Percentiles rank a stretch among this genome's conserved stretches.
These are phyloP conservation scores for Phallusia fumigata DNA, from an alignment of 23 tunicate species.

Conservation along the genomic window DNA sequence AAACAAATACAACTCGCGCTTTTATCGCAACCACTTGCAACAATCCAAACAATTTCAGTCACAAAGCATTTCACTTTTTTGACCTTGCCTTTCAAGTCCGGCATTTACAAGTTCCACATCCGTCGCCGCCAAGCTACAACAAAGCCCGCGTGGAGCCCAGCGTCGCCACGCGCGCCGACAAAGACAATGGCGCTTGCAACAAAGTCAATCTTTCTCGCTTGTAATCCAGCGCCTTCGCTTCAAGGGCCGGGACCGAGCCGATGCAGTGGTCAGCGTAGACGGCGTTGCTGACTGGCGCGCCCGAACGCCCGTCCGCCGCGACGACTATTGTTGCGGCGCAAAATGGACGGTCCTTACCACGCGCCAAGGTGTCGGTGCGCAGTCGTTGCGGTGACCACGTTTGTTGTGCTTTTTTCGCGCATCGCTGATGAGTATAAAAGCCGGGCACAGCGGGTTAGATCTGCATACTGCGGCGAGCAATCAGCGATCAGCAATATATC, in stretches of 20 bases:
- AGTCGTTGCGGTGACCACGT: not conserved
- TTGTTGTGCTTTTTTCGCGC: slow-evolving; percentile 1
- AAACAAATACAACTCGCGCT: not conserved
- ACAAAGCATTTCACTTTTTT: not conserved
- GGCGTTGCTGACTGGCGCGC: not conserved
- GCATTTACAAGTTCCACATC: not conserved
- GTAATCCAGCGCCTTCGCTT: not conserved
- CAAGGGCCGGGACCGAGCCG: not conserved
- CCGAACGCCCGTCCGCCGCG: not conserved
- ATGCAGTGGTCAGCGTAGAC: not conserved
- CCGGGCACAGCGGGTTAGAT: not conserved
- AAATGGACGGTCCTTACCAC: slow-evolving; percentile 16
- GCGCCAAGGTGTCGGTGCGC: slow-evolving; percentile 24
- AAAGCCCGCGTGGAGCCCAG: not conserved
- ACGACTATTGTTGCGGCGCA: slow-evolving; percentile 2
- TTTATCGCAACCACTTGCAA: not conserved
- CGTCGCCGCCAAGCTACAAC: not conserved
- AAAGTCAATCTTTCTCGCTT: not conserved
- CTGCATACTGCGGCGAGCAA: too few species aligned
- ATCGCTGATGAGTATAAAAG: not conserved
- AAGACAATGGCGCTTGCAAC: not conserved
- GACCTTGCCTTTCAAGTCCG: not conserved
- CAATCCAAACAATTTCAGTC: not conserved
- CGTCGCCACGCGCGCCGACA: not conserved
- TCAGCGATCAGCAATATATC: too few species aligned